These are phyloP conservation scores for Oryzias woworae DNA, from an alignment of 2,113 vertebrate species.

Conservation along the genomic window DNA sequence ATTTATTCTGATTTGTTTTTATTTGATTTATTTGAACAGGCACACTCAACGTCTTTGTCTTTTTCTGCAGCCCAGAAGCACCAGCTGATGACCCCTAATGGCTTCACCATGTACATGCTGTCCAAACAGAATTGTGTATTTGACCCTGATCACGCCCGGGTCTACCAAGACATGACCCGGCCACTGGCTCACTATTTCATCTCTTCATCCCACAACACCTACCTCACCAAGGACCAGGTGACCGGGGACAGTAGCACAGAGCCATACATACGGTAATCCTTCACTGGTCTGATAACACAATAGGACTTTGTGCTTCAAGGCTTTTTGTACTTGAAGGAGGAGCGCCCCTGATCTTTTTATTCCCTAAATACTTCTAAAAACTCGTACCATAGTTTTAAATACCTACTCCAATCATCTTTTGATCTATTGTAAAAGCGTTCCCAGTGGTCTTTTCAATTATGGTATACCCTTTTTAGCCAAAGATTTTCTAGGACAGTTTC, in stretches of 20 bases:
- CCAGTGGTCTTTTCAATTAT: too few relatives aligned
- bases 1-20: too few relatives aligned
- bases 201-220: slow-evolving; percentile 95
- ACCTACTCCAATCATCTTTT: too few relatives aligned
- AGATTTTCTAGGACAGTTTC: too few relatives aligned
- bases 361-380: too few relatives aligned
- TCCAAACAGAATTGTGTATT: slow-evolving; percentile 86
- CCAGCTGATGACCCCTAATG: slow-evolving; percentile 91
- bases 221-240: slow-evolving; percentile 90
- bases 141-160: slow-evolving; percentile 77
- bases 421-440: too few relatives aligned
- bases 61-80: slow-evolving; percentile 83
- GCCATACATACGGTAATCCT: slow-evolving; percentile 85
- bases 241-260: slow-evolving; percentile 90
- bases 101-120: slow-evolving; percentile 95
- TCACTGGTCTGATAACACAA: background rate
- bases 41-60: background rate
- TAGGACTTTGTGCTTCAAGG: background rate
- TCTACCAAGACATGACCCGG: slow-evolving; percentile 91
- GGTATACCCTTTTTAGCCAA: too few relatives aligned
- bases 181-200: slow-evolving; percentile 94
- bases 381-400: too few relatives aligned
- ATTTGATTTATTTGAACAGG: too few relatives aligned
- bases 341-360: too few relatives aligned
- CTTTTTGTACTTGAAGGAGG: background rate